Conservation (phyloP, 2,888 invertebrate species). For the Cephus nigrinus region DNA sequence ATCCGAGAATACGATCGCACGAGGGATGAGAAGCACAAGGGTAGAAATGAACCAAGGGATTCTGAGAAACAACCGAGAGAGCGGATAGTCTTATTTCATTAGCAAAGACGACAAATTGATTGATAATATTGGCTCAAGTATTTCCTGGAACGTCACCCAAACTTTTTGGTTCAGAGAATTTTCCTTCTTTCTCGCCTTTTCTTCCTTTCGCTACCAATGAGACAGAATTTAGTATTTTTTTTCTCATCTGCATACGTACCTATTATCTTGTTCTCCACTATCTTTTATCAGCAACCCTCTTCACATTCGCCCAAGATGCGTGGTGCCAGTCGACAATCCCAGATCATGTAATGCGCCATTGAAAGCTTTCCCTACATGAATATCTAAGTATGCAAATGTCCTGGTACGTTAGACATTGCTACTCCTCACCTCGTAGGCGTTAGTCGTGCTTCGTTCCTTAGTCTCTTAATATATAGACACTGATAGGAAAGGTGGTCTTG, state of each 20-base stretch:
- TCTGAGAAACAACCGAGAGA: slow-evolving; percentile 17
- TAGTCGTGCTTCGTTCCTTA: background rate
- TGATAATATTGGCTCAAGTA: slow-evolving; percentile 31
- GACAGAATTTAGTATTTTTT: background rate
- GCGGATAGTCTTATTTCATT: slow-evolving; percentile 32
- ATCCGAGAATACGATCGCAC: background rate
- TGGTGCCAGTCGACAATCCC: slow-evolving; percentile 38
- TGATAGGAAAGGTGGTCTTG: background rate
- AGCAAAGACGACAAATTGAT: slow-evolving; percentile 30
- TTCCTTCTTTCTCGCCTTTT: background rate
- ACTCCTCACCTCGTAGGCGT: slow-evolving; percentile 4
- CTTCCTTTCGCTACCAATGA: background rate
- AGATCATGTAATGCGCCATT: slow-evolving; percentile 38
- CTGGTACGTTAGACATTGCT: slow-evolving; percentile 43
- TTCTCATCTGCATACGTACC: background rate
- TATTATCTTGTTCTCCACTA: background rate
- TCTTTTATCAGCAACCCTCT: background rate
- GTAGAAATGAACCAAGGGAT: slow-evolving; percentile 8
- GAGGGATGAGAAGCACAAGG: slow-evolving; percentile 5
- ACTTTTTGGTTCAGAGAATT: background rate
- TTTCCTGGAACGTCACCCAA: background rate
- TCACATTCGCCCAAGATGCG: background rate
- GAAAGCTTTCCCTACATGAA: slow-evolving; percentile 53
- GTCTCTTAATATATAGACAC: background rate
- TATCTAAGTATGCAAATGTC: slow-evolving; percentile 58